Percentiles rank a stretch among this genome's conserved stretches.
Conservation (phyloP, 2,888 invertebrate species). For the Drosophila anceps region DNA sequence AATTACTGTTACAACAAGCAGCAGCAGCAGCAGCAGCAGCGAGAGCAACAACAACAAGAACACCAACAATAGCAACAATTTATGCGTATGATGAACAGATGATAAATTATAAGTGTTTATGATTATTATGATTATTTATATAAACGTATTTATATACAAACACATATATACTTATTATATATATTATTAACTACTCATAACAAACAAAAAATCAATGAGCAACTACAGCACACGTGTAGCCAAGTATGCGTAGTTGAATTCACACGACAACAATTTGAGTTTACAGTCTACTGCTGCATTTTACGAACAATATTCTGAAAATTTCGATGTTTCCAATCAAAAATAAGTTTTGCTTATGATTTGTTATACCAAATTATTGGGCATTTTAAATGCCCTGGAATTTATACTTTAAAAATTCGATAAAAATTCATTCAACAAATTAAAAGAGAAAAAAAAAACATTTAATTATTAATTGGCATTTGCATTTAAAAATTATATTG, state of each 20-base stretch:
- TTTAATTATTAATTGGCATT: conserved; percentile 52
- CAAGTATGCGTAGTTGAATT: conserved; percentile 58
- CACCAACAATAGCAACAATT: conserved; percentile 53
- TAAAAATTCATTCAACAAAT: conserved; percentile 33
- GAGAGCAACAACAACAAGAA: conserved; percentile 31
- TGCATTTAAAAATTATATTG: conserved; percentile 49
- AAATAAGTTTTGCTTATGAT: conserved; percentile 41
- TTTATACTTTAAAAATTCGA: conserved; percentile 35
- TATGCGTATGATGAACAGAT: conserved; percentile 45
- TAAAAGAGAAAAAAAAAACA: conserved; percentile 21
- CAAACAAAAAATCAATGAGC: conserved; percentile 32
- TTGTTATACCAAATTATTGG: conserved; percentile 67
- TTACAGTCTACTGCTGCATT: conserved; percentile 26
- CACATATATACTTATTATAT: conserved; percentile 65
- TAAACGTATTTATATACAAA: conserved; percentile 65
- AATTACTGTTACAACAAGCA: conserved; percentile 73
- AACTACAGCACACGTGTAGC: conserved; percentile 34
- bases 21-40: conserved; percentile 55
- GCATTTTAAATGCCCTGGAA: conserved; percentile 54
- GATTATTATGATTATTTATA: conserved; percentile 75
- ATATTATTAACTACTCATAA: conserved; percentile 52
- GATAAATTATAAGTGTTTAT: conserved; percentile 56
- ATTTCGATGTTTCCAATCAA: conserved; percentile 20
- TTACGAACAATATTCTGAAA: conserved; percentile 1
- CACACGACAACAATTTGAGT: conserved; percentile 44